Evolutionary conservation across 2,797 vertebrate genomes (phyloP).

Genomic region (Hyperoplus immaculatus): DNA sequence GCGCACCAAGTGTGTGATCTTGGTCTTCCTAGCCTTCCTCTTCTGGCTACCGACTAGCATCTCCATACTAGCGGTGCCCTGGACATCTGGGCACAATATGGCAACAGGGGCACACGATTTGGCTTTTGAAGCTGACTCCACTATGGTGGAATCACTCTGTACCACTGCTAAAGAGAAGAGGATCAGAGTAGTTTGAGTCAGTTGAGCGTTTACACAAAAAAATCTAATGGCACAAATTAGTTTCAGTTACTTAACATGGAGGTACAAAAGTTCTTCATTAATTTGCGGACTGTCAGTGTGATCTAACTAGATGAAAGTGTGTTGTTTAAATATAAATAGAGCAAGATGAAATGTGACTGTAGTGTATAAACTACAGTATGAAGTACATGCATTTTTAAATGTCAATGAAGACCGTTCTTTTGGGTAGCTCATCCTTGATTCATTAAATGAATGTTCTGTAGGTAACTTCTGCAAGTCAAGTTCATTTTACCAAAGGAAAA

Average conservation of each 20-base stretch:
- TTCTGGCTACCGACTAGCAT: conserved; percentile 98
- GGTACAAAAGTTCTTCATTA: background rate
- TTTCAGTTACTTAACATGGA: conserved; percentile 7
- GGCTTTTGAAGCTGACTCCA: conserved; percentile 85
- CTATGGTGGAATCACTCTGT: conserved; percentile 85
- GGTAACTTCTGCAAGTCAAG: background rate
- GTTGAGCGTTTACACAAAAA: background rate
- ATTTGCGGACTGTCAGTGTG: background rate
- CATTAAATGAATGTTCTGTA: background rate
- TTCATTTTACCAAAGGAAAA: background rate
- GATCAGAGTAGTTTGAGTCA: background rate
- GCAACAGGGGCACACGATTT: conserved; percentile 82
- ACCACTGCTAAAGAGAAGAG: conserved; percentile 79
- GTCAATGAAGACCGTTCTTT: background rate
- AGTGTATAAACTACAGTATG: background rate
- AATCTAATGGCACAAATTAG: background rate
- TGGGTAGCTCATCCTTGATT: background rate
- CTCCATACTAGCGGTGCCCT: conserved; percentile 86
- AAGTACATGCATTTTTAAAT: background rate
- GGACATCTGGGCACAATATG: conserved; percentile 87
- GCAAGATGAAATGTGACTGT: background rate
- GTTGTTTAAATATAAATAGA: background rate
- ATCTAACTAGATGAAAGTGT: conserved; percentile 5
- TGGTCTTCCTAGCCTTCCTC: conserved; percentile 97
- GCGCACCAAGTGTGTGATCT: conserved; percentile 98